Evolutionary conservation across 2,797 vertebrate species (phyloP).

Genomic region (Melanotaenia maccullochi): DNA sequence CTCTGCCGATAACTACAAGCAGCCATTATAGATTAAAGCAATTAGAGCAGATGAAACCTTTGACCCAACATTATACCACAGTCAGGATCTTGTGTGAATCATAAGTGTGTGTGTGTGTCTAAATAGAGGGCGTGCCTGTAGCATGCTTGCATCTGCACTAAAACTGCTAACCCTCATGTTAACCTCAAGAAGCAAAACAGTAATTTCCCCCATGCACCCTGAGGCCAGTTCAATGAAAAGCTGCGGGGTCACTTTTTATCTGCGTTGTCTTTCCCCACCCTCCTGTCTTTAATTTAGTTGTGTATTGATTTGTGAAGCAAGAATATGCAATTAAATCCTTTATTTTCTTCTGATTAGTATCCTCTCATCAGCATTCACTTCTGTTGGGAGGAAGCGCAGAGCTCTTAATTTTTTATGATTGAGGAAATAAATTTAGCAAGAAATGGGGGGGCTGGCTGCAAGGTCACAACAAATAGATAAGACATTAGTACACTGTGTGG

Average conservation of each 20-base stretch:
- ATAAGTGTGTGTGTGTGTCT: slow-evolving; percentile 34
- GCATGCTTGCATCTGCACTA: slow-evolving; percentile 69
- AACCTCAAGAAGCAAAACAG: slow-evolving; percentile 61
- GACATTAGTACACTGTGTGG: background rate
- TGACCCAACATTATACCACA: slow-evolving; percentile 73
- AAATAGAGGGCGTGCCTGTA: slow-evolving; percentile 47
- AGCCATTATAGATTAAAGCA: slow-evolving; percentile 80
- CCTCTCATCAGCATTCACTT: slow-evolving; percentile 21
- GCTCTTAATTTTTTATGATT: slow-evolving; percentile 39
- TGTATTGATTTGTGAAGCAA: slow-evolving; percentile 4
- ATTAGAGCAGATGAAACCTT: slow-evolving; percentile 80
- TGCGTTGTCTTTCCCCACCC: background rate
- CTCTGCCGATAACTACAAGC: slow-evolving; percentile 79
- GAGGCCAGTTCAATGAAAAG: slow-evolving; percentile 50
- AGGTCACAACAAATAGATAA: slow-evolving; percentile 5
- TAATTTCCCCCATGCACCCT: slow-evolving; percentile 12
- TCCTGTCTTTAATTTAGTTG: slow-evolving; percentile 12
- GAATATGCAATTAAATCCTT: slow-evolving; percentile 26
- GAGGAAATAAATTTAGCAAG: slow-evolving; percentile 39
- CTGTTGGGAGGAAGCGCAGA: background rate
- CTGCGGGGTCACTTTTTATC: slow-evolving; percentile 10
- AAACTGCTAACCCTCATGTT: slow-evolving; percentile 58
- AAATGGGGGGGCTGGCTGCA: background rate
- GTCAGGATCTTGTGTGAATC: slow-evolving; percentile 70
- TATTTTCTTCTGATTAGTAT: slow-evolving; percentile 17